These are phyloP conservation scores for Rhyacophila evoluta DNA, from an alignment of 2,888 invertebrate species.

Conservation along the genomic window DNA sequence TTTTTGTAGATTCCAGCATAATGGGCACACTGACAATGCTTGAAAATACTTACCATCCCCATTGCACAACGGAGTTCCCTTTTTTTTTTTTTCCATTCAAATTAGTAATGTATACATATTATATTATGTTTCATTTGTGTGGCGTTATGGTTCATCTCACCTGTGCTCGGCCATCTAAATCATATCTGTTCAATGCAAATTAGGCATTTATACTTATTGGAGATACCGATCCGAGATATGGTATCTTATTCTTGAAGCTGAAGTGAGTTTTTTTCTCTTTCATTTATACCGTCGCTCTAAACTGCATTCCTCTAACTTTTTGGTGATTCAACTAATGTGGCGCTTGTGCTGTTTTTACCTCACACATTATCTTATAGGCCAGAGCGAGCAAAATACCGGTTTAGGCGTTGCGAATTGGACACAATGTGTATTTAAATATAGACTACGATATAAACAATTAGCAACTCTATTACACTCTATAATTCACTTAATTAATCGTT, in stretches of 20 bases:
- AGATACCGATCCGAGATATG: conserved; percentile 22
- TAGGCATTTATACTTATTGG: conserved; percentile 20
- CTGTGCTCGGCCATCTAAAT: conserved; percentile 13
- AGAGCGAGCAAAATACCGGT: not conserved
- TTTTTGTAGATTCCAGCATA: no score
- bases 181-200: conserved; percentile 17
- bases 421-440: not conserved
- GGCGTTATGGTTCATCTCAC: not conserved
- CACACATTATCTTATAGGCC: not conserved
- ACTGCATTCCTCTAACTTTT: conserved; percentile 1
- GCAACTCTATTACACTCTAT: not conserved
- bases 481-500: not conserved
- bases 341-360: not conserved
- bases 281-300: conserved; percentile 4
- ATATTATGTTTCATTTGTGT: no score
- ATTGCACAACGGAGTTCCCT: no score
- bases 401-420: not conserved
- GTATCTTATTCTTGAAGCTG: conserved; percentile 14
- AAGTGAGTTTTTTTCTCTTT: conserved; percentile 21
- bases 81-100: no score
- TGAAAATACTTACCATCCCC: no score
- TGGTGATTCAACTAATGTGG: conserved; percentile 22
- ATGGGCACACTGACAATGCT: no score
- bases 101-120: no score
- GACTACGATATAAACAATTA: not conserved